Percentiles rank a stretch among this genome's conserved stretches.
Evolutionary conservation across 2,113 vertebrate species (phyloP).

Genomic region (Muscicapa adusta): DNA sequence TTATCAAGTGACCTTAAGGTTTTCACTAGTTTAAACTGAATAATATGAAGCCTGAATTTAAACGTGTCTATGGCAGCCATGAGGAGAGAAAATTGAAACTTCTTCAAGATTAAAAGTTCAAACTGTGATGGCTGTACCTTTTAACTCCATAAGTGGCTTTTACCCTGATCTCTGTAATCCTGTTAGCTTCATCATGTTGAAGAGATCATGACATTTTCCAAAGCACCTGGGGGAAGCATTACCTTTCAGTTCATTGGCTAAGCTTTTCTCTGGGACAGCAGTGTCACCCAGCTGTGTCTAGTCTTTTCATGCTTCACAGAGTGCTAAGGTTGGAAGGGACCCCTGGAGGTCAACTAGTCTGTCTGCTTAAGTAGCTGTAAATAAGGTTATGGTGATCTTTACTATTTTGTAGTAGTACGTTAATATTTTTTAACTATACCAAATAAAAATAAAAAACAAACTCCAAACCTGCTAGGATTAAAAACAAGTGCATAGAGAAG

Average conservation of each 20-base stretch:
- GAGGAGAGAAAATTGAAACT: constrained; percentile 54
- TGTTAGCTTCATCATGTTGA: constrained; percentile 59
- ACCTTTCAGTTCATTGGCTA: constrained; percentile 54
- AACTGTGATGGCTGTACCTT: constrained; percentile 62
- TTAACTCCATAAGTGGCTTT: constrained; percentile 58
- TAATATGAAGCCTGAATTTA: constrained; percentile 49
- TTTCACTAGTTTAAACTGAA: constrained; percentile 41
- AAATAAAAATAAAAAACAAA: neutral
- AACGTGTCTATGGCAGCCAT: neutral
- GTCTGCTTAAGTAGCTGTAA: constrained; percentile 15
- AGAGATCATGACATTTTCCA: constrained; percentile 69
- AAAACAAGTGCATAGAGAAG: neutral
- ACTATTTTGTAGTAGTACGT: neutral
- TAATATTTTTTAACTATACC: neutral
- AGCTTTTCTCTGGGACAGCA: constrained; percentile 18
- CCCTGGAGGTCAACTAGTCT: neutral
- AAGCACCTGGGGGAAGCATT: constrained; percentile 51
- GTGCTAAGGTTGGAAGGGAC: neutral
- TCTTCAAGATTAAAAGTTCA: constrained; percentile 67
- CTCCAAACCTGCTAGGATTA: neutral
- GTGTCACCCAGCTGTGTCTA: constrained; percentile 29
- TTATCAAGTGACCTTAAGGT: constrained; percentile 49
- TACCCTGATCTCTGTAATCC: constrained; percentile 59
- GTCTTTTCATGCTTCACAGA: constrained; percentile 37
- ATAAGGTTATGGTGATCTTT: constrained; percentile 42